Percentiles rank a stretch among this genome's conserved stretches.
These are phyloP conservation scores for Amphibalanus amphitrite DNA, from an alignment of 1,140 invertebrate species.

Conservation along the genomic window DNA sequence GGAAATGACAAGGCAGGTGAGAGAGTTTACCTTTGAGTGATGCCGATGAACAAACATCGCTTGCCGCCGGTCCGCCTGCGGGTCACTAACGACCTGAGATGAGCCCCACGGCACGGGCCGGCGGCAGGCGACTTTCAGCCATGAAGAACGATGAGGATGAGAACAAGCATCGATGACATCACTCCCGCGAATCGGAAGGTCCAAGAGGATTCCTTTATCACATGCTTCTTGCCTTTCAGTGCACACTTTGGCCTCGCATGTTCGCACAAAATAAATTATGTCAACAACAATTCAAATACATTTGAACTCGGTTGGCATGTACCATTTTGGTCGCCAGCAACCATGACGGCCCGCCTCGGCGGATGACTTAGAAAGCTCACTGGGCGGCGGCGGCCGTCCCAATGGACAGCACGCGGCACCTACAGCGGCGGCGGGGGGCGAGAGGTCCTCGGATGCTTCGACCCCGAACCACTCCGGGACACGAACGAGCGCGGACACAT, in stretches of 20 bases:
- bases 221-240: not conserved
- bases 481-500: not conserved
- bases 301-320: constrained; percentile 1
- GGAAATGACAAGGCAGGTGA: not conserved
- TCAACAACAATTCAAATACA: not conserved
- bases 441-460: not conserved
- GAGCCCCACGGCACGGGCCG: not conserved
- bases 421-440: not conserved
- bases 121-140: not conserved
- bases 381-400: not conserved
- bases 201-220: not conserved
- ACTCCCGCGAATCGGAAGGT: not conserved
- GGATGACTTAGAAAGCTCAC: not conserved
- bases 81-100: not conserved
- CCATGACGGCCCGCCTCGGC: not conserved
- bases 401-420: not conserved
- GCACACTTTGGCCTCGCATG: constrained; percentile 1
- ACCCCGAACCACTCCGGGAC: too few relatives aligned
- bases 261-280: not conserved
- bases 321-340: not conserved
- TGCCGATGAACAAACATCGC: not conserved
- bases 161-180: not conserved
- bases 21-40: not conserved
- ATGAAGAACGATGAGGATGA: not conserved
- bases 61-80: too few relatives aligned